phyloP scores from a whole-genome alignment of 1,140 invertebrate genomes.

The Harpegnathos saltator region DNA sequence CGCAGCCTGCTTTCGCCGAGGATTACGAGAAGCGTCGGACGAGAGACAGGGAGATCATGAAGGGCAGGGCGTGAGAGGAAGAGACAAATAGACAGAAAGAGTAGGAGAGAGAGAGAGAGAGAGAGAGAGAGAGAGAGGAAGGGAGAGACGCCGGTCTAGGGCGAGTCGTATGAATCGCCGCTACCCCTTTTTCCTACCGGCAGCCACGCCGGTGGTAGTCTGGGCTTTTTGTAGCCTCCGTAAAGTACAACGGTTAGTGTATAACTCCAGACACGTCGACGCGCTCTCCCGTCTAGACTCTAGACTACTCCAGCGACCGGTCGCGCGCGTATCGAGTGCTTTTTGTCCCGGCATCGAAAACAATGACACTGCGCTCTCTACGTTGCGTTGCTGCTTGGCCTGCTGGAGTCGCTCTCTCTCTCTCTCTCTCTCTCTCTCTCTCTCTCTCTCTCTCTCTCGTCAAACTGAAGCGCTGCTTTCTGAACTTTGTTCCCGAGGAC shows the following conservation, averaged over 20 bases:
- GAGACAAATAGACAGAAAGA: no score
- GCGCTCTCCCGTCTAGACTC: conserved; percentile 26
- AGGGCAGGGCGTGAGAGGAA: no score
- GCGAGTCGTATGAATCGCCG: not conserved
- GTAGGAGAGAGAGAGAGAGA: no score
- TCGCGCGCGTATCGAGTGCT: conserved; percentile 28
- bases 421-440: no score
- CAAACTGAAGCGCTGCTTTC: conserved; percentile 43
- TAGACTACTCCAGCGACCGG: conserved; percentile 28
- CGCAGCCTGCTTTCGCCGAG: not conserved
- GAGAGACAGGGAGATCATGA: not conserved
- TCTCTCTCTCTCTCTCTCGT: no score
- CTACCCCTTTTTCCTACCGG: not conserved
- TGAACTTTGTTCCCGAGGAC: conserved; percentile 37
- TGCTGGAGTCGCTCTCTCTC: conserved; percentile 22
- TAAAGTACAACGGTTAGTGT: not conserved
- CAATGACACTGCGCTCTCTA: conserved; percentile 43
- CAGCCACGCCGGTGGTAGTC: no score
- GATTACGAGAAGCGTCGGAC: not conserved
- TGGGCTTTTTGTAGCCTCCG: conserved; percentile 2
- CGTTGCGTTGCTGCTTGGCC: conserved; percentile 20
- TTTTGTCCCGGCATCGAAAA: conserved; percentile 51
- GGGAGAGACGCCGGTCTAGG: no score
- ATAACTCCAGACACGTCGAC: conserved; percentile 13
- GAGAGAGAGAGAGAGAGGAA: no score